Evolutionary conservation across 2,888 invertebrate species (phyloP), one percentile per base, ranked within the genome.

Genomic region (Ochropleura leucogaster): DNA sequence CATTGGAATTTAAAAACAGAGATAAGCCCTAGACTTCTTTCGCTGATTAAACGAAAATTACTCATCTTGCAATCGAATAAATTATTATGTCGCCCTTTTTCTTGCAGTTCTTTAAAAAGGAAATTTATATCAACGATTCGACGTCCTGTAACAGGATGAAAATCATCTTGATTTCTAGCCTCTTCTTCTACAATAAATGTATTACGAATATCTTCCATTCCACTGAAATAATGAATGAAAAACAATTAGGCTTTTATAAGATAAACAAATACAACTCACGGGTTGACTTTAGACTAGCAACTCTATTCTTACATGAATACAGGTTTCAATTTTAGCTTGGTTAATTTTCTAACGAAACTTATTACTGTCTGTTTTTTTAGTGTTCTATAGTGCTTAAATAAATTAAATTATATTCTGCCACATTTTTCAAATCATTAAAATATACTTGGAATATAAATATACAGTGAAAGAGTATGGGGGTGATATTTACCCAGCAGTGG

Each of bases 11-110:
- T n/a, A n/a, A n/a, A n/a, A n/a, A n/a, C n/a, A n/a, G n/a, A n/a
- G n/a, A 68, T 53, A 46, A 72, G 65, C 30, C 65, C 72, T n/a
- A 47, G 4, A 62, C 72, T 65, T 55, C 64, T 77, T 69, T 77
- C 69, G 16, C 72, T 59, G 40, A 77, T 53, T 68, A 72, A 42
- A 16, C 42, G 63, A 55, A 72, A 76, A 53, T 76, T 62, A n/a
- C 60, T 55, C 20, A 44, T 7, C 53, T 46, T 75, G 44, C 75
- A 75, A 62, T 75, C 63, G 16, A 75, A 75, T 67, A 75, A 67
- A 40, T 62, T 49, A 62, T 55, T 67, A 55, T 67, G 67, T 4
- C 67, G 67, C 55, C 53, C 70, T 67, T n/a, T n/a, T n/a, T n/a
- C n/a, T n/a, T n/a, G n/a, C n/a, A n/a, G n/a, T n/a, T n/a, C n/a